Evolutionary conservation across 2,888 invertebrate genomes (phyloP).

Genomic region (Disparrhopalites patrizii): DNA sequence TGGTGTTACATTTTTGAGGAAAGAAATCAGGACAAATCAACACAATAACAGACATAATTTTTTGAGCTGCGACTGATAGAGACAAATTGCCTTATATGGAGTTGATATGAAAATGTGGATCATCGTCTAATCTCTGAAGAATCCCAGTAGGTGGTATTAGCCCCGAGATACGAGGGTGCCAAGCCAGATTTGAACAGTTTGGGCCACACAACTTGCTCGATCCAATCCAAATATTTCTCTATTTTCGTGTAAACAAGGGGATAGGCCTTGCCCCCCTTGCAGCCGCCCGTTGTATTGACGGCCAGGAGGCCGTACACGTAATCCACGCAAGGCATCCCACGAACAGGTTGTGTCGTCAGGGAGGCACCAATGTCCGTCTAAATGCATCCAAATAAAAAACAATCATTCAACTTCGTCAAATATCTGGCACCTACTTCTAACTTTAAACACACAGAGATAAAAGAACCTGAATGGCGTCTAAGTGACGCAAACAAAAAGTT

Average conservation of each 20-base stretch:
- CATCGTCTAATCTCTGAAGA: background rate
- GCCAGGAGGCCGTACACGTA: slow-evolving; percentile 4
- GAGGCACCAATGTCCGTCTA: slow-evolving; percentile 17
- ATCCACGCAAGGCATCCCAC: slow-evolving; percentile 18
- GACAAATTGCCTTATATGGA: no score
- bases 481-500: background rate
- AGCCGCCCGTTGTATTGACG: background rate
- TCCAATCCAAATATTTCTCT: slow-evolving; percentile 21
- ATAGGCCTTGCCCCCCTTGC: background rate
- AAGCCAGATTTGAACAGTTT: background rate
- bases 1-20: no score
- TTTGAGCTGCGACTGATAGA: no score
- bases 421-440: no score
- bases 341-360: background rate
- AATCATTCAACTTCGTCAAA: no score
- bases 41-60: no score
- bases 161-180: background rate
- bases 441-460: no score
- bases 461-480: background rate
- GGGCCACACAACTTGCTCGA: slow-evolving; percentile 13
- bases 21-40: no score
- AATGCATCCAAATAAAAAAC: no score
- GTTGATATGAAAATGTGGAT: no score
- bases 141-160: background rate
- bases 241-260: slow-evolving; percentile 13